Percentiles rank a stretch among this genome's conserved stretches.
Conservation (phyloP, 2,113 vertebrate genomes). For the Cephalopholis sonnerati region DNA sequence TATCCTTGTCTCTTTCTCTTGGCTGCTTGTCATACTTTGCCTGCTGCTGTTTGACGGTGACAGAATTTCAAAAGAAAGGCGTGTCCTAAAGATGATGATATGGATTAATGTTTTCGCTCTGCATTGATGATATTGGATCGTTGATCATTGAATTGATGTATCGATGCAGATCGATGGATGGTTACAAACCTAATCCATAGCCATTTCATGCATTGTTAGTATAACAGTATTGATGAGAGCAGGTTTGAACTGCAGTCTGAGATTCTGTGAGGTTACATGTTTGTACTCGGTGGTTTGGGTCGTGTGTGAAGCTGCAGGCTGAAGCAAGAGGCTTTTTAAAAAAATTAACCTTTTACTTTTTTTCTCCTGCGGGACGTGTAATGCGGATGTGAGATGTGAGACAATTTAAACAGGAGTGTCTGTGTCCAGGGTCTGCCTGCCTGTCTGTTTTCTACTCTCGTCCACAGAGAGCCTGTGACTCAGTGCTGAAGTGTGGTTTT, state of each 20-base stretch:
- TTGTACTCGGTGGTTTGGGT: background rate
- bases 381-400: constrained; percentile 4
- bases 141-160: too few relatives aligned
- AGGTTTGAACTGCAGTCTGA: background rate
- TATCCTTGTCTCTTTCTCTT: too few relatives aligned
- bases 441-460: background rate
- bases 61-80: background rate
- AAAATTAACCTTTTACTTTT: background rate
- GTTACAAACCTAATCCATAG: too few relatives aligned
- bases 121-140: too few relatives aligned
- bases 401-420: background rate
- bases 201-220: background rate
- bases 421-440: background rate
- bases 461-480: constrained; percentile 34
- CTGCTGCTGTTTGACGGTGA: too few relatives aligned
- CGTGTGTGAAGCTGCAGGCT: background rate
- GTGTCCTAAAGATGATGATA: too few relatives aligned
- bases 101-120: too few relatives aligned
- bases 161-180: too few relatives aligned
- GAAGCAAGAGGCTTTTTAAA: background rate
- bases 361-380: background rate
- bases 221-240: background rate
- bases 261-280: background rate
- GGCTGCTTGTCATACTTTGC: too few relatives aligned
- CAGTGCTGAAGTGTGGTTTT: constrained; percentile 32